Conservation (phyloP, 2,797 vertebrate species). For the Masticophis lateralis region DNA sequence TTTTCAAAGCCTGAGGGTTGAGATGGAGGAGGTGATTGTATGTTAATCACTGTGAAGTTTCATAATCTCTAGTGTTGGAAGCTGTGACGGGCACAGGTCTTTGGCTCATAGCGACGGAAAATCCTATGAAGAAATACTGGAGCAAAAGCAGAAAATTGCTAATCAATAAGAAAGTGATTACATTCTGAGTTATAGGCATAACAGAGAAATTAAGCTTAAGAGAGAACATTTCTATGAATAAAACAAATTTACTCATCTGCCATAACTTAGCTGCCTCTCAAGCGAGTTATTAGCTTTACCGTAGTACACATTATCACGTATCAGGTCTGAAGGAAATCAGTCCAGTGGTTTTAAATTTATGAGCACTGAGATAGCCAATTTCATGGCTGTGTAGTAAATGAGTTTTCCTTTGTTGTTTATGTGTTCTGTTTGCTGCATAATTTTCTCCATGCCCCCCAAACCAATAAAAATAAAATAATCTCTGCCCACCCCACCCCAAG, state of each 20-base stretch:
- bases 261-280: slow-evolving; percentile 16
- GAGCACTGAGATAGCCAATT: slow-evolving; percentile 34
- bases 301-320: background rate
- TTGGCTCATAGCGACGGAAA: background rate
- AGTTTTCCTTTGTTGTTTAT: slow-evolving; percentile 9
- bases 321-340: slow-evolving; percentile 38
- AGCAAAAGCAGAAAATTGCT: background rate
- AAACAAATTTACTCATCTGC: slow-evolving; percentile 34
- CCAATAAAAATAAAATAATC: background rate
- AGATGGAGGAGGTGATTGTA: too few relatives aligned
- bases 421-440: slow-evolving; percentile 17
- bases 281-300: slow-evolving; percentile 38
- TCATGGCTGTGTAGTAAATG: slow-evolving; percentile 10
- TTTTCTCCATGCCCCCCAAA: background rate
- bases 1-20: background rate
- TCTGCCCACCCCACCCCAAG: background rate
- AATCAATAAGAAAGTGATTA: slow-evolving; percentile 43
- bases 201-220: slow-evolving; percentile 30
- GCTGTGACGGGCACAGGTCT: background rate
- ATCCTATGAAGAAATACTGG: slow-evolving; percentile 6
- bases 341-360: slow-evolving; percentile 32
- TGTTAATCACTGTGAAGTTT: background rate
- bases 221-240: slow-evolving; percentile 31
- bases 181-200: slow-evolving; percentile 32
- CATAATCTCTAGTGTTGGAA: background rate